Conservation (phyloP, 2,113 vertebrate genomes). For the Rostratula benghalensis region DNA sequence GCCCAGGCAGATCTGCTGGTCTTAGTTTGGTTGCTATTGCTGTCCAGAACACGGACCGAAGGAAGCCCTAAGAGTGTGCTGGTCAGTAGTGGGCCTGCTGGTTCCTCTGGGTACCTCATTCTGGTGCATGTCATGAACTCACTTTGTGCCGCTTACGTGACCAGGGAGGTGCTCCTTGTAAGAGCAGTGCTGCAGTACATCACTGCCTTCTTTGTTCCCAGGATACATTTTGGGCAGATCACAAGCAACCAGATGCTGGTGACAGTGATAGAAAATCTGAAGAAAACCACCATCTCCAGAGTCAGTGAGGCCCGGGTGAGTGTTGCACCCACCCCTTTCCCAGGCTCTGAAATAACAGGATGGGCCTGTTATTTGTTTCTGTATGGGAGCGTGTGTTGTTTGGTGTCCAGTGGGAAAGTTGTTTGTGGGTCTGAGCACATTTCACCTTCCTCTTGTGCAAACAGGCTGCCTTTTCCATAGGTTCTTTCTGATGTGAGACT, state of each 20-base stretch:
- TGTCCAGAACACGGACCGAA: background rate
- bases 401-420: background rate
- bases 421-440: background rate
- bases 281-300: slow-evolving; percentile 88
- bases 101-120: background rate
- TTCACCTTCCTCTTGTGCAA: background rate
- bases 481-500: background rate
- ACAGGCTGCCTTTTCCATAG: background rate
- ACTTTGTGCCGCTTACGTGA: background rate
- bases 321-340: background rate
- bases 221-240: slow-evolving; percentile 96
- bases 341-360: background rate
- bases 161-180: background rate
- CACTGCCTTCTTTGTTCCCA: slow-evolving; percentile 49
- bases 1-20: background rate
- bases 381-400: background rate
- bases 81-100: background rate
- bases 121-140: background rate
- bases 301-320: slow-evolving; percentile 88
- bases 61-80: background rate
- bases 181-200: background rate
- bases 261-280: slow-evolving; percentile 88
- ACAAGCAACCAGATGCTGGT: slow-evolving; percentile 93
- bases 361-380: background rate
- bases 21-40: background rate